Conservation (phyloP, 2,797 vertebrate species). For the Nannoperca obscura region DNA sequence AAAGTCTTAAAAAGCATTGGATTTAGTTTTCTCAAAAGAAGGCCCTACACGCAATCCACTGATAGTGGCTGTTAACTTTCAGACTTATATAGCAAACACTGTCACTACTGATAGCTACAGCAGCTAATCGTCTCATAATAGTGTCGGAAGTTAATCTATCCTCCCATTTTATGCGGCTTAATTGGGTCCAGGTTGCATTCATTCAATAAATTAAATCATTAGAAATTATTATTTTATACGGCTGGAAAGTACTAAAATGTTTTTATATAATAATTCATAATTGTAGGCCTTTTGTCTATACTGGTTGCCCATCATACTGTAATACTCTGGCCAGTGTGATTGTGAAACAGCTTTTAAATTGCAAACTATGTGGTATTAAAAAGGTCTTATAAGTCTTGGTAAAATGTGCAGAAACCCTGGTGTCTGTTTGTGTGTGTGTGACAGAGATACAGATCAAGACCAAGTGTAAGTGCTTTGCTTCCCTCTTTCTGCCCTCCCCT, state of each 20-base stretch:
- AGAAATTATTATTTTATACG: not conserved
- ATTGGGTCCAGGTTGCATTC: not conserved
- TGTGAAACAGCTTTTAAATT: not conserved
- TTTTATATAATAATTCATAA: not conserved
- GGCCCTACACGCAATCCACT: not conserved
- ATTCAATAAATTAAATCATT: no score
- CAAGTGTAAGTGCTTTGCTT: not conserved
- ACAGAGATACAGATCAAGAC: not conserved
- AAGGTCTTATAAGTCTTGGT: not conserved
- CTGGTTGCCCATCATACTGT: not conserved
- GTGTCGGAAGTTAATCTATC: no score
- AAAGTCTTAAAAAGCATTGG: not conserved
- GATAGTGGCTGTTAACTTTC: no score
- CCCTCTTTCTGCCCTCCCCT: conserved; percentile 5
- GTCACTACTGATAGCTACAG: not conserved
- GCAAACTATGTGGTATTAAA: not conserved
- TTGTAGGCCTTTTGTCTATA: not conserved
- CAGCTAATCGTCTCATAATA: no score
- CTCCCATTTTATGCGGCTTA: not conserved
- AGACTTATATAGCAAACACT: not conserved
- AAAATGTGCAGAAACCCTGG: not conserved
- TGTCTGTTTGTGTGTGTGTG: not conserved
- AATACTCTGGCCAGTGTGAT: not conserved
- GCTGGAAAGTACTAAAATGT: not conserved
- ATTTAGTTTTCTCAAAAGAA: not conserved